A percentile compares a stretch with the other conserved stretches of the same genome.
Evolutionary conservation across 2,113 vertebrate genomes (phyloP).

Genomic region (Paralichthys olivaceus): DNA sequence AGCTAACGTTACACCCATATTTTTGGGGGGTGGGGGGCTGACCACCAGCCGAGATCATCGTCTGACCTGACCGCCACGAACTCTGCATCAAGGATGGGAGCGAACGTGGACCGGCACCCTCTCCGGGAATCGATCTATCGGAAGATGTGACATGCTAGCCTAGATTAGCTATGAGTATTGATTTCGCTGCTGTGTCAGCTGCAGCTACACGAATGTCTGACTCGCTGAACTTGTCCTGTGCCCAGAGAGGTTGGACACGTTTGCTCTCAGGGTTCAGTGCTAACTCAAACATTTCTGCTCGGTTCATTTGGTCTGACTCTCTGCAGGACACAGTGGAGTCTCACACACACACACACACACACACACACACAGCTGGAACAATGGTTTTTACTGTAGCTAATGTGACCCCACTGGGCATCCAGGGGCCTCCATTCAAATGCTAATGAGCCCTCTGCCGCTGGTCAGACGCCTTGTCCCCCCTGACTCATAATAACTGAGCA

Average conservation of each 20-base stretch:
- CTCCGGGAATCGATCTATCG: slow-evolving; percentile 42
- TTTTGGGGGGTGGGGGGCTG: slow-evolving; percentile 9
- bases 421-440: slow-evolving; percentile 74
- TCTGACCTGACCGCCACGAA: slow-evolving; percentile 48
- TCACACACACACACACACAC: background rate
- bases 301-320: slow-evolving; percentile 13
- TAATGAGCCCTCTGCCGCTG: slow-evolving; percentile 68
- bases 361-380: slow-evolving; percentile 66
- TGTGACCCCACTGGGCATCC: slow-evolving; percentile 72
- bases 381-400: slow-evolving; percentile 76
- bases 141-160: slow-evolving; percentile 55
- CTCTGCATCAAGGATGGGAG: slow-evolving; percentile 5
- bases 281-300: background rate
- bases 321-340: slow-evolving; percentile 3
- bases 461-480: slow-evolving; percentile 61
- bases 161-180: slow-evolving; percentile 42
- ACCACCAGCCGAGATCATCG: slow-evolving; percentile 51
- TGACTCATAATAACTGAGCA: slow-evolving; percentile 49
- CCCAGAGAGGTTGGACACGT: slow-evolving; percentile 19
- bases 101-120: slow-evolving; percentile 23
- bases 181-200: slow-evolving; percentile 61
- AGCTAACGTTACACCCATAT: slow-evolving; percentile 70
- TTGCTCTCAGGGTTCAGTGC: slow-evolving; percentile 2
- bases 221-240: slow-evolving; percentile 33
- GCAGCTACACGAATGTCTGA: slow-evolving; percentile 33